Base-by-base conservation (phyloP, 1,140 invertebrate genomes). In the Belonocnema kinseyi region DNA sequence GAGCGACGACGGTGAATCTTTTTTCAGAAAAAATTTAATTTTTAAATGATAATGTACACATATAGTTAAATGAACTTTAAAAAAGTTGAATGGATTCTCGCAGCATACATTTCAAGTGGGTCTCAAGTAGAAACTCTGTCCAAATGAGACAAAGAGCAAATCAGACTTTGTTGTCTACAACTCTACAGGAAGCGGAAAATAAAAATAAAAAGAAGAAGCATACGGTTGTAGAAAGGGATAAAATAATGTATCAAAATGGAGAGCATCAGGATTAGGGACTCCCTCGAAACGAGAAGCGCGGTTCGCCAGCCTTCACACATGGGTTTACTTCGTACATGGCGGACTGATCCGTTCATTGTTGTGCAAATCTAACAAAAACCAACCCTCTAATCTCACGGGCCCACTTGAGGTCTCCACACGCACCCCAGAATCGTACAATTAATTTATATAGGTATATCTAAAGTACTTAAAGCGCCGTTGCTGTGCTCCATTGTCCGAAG, bases 371-470 rank as follows among this genome's bases (percentile, higher is more conserved):
- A 86, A 85, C 83, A 82, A 85, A 85, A 87, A 86, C 81, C 80
- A 77, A 53, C 85, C 87, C 86, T 86, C 85, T 89, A 89, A 90
- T 90, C 89, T 89, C 79, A 84, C 85, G 80, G 83, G 75, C 83
- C 85, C 85, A 89, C 88, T 90, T 89, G 87, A 88, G 81, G 85
- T 84, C 81, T 82, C 75, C 82, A 80, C 84, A 85, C 77, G 81
- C 86, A 82, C 84, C 86, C 85, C 80, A 83, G 77, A 74, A 71
- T 76, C 73, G 83, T 86, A 88, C 88, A 89, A 89, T 89, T 89
- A 90, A 90, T 90, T 90, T 89, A 89, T 89, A 89, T 90, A 88
- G 84, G 79, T 86, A 84, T 80, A 86, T 86, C 82, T 77, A 85
- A 87, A 89, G 88, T 84, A 82, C 83, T 87, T 80, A 82, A 78